Evolutionary conservation across 2,113 vertebrate species (phyloP).

Genomic region (Elephas maximus): DNA sequence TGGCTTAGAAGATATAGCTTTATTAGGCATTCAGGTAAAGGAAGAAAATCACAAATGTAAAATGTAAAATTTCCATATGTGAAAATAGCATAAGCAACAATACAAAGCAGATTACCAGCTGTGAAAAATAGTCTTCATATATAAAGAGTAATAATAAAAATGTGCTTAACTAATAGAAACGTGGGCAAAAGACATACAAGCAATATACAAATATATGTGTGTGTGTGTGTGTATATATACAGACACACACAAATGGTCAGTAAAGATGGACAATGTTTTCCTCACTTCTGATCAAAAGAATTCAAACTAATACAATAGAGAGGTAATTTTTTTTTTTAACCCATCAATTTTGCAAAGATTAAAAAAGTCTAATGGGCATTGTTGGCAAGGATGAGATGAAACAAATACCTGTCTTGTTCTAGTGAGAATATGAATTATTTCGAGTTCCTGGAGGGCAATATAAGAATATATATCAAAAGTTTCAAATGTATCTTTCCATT

Average conservation of each 20-base stretch:
- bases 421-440: neutral
- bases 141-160: neutral
- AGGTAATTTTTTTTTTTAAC: neutral
- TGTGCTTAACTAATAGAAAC: neutral
- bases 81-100: neutral
- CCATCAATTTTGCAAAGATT: neutral
- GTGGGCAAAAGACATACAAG: neutral
- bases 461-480: no score
- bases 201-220: neutral
- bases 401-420: neutral
- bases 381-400: neutral
- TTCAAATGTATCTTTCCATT: constrained; percentile 10
- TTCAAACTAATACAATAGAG: neutral
- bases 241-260: neutral
- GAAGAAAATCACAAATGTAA: neutral
- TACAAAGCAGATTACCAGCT: neutral
- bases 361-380: neutral
- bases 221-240: no score
- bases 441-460: neutral
- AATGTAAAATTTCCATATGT: neutral
- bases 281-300: neutral
- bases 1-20: neutral
- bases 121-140: neutral
- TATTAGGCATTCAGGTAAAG: neutral
- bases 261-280: neutral